Evolutionary conservation across 2,888 invertebrate genomes (phyloP).

Genomic region (Spialia ferax): DNA sequence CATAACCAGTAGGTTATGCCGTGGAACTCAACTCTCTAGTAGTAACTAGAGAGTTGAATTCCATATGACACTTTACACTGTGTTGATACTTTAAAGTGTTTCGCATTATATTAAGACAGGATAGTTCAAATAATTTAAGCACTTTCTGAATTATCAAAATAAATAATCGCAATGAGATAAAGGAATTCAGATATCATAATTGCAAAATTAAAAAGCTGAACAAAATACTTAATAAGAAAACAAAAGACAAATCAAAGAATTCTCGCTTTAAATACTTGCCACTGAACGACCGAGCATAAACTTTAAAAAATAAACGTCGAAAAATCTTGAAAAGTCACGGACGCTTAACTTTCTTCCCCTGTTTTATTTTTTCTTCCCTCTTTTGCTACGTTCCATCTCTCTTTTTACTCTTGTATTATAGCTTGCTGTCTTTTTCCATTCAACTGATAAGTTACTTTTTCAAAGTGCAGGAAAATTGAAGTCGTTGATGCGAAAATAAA

Average conservation of each 20-base stretch:
- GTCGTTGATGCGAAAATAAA: constrained; percentile 81
- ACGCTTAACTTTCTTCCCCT: constrained; percentile 87
- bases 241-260: constrained; percentile 76
- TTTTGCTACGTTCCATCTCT: constrained; percentile 65
- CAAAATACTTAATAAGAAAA: constrained; percentile 50
- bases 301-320: constrained; percentile 83
- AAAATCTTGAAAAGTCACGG: constrained; percentile 87
- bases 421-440: constrained; percentile 66
- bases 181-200: neutral
- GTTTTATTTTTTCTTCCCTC: constrained; percentile 85
- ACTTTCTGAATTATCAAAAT: too few species aligned
- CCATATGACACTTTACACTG: too few species aligned
- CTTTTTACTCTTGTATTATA: constrained; percentile 54
- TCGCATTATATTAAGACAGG: too few species aligned
- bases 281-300: constrained; percentile 71
- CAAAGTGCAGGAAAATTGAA: constrained; percentile 84
- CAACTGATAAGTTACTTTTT: constrained; percentile 85
- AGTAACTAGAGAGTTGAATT: too few species aligned
- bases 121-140: too few species aligned
- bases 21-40: too few species aligned
- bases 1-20: too few species aligned
- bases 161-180: too few species aligned
- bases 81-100: too few species aligned
- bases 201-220: constrained; percentile 47
- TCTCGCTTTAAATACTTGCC: constrained; percentile 74